phyloP scores from a whole-genome alignment of 2,888 invertebrate species.

The Chaitophorus viminalis region DNA sequence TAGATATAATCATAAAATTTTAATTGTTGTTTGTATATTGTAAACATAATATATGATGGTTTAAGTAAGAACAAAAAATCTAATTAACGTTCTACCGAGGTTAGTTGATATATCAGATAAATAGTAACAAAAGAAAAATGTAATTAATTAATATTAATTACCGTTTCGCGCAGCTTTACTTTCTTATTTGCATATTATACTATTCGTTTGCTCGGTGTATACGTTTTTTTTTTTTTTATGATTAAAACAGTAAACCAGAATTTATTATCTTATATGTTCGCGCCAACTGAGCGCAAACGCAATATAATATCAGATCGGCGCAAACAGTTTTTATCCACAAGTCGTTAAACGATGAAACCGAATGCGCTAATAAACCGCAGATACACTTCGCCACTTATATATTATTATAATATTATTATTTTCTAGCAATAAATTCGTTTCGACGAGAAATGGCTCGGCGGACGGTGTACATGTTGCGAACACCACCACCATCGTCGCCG shows the following conservation, averaged over 20 bases:
- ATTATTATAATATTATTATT: background rate
- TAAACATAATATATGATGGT: too few species aligned
- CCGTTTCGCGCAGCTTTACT: background rate
- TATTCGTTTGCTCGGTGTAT: background rate
- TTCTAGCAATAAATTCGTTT: background rate
- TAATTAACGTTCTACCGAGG: too few species aligned
- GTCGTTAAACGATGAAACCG: background rate
- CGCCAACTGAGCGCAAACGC: background rate
- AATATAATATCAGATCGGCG: background rate
- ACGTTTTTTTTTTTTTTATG: too few species aligned
- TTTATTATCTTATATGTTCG: background rate
- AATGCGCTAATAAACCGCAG: background rate
- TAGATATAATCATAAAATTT: too few species aligned
- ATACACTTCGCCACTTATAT: too few species aligned
- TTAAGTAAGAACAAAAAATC: too few species aligned
- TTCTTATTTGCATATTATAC: background rate
- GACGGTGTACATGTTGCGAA: background rate
- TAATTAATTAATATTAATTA: background rate
- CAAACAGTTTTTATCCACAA: background rate
- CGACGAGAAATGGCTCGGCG: too few species aligned
- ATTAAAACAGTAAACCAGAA: background rate
- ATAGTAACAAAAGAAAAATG: too few species aligned
- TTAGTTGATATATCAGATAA: too few species aligned
- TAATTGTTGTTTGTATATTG: too few species aligned
- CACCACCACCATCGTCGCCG: background rate